Conservation (phyloP, 2,888 invertebrate genomes). For the Oligia latruncula region DNA sequence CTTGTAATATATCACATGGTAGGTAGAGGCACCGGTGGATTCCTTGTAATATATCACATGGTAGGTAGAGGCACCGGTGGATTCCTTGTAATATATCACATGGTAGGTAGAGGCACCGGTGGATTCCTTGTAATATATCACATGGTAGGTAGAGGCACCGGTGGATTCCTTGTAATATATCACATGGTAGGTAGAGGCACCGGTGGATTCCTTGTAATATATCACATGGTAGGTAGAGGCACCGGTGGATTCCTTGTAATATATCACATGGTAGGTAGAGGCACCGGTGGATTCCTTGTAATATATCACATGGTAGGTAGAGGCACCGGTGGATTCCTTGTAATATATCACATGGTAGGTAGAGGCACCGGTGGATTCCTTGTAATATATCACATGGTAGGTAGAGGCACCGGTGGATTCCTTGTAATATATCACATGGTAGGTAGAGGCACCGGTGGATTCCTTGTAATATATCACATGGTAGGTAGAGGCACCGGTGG, state of each 20-base stretch:
- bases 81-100: slow-evolving; percentile 17
- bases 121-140: slow-evolving; percentile 16
- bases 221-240: not conserved
- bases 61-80: not conserved
- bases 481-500: not conserved
- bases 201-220: slow-evolving; percentile 16
- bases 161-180: slow-evolving; percentile 16
- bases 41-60: slow-evolving; percentile 13
- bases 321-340: slow-evolving; percentile 6
- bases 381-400: slow-evolving; percentile 8
- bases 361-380: slow-evolving; percentile 3
- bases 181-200: not conserved
- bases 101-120: not conserved
- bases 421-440: slow-evolving; percentile 10
- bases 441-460: not conserved
- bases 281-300: slow-evolving; percentile 4
- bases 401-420: not conserved
- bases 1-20: slow-evolving; percentile 10
- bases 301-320: slow-evolving; percentile 6
- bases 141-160: not conserved
- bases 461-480: slow-evolving; percentile 13
- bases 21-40: not conserved
- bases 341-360: slow-evolving; percentile 6
- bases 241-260: slow-evolving; percentile 14
- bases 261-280: not conserved